Base-by-base conservation (phyloP, 2,888 invertebrate species). In the Yponomeuta evonymella region DNA sequence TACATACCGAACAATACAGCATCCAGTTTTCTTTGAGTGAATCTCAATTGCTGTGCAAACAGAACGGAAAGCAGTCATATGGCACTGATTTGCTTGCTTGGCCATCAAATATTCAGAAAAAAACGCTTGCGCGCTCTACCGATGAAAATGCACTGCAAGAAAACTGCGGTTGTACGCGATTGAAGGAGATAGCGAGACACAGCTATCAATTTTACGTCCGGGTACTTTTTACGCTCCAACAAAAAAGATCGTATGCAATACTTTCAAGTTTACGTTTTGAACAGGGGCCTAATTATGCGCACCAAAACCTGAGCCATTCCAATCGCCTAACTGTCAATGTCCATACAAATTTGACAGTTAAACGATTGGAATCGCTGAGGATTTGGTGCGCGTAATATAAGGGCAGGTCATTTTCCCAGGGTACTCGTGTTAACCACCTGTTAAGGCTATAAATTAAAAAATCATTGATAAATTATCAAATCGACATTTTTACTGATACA, bases 121-220 rank as follows among this genome's bases (percentile, higher is more conserved):
- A 70, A 84, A 83, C 80, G 82, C 83, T 78, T 85, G 86, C 78
- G 81, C 86, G 78, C 81, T 85, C 81, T 86, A 84, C 82, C 87
- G 83, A 80, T 76, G 82, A 85, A 82, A 84, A 81, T 79, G 81
- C 81, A 83, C 79, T 78, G 81, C 82, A 84, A 77, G 68, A 77
- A 80, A 80, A 82, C 30, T 66, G 63, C 58, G 64, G 29, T 66
- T 66, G 69, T 67, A 67, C 70, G n/a, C 29, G 70, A 58, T 15
- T 58, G 15, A 58, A 8, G 51, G 51, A 58, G 51, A 12, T 58
- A 58, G 15, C 63, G 29, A 48, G n/a, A 70, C 67, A 71, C 70
- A 70, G 70, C 71, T 71, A 70, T 69, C 66, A 64, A 69, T 69
- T 33, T 51, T 64, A 64, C 29, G 30, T 64, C 64, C 11, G 23